A percentile compares a stretch with the other conserved stretches of the same genome.
phyloP scores from a whole-genome alignment of 2,113 vertebrate species.

The Coryphaenoides rupestris region DNA sequence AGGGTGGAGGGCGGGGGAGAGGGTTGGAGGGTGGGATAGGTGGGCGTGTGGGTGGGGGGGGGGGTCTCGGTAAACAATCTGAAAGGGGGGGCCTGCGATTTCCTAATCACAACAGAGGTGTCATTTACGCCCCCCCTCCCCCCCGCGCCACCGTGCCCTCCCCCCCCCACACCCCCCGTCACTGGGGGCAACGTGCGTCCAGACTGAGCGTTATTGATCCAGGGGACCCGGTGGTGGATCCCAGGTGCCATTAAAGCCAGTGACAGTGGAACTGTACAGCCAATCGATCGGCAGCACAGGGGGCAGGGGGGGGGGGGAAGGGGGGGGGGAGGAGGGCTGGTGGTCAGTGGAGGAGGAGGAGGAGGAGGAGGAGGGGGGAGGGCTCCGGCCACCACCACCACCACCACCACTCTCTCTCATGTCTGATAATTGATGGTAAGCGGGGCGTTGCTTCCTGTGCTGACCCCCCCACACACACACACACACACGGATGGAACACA shows the following conservation, averaged over 20 bases:
- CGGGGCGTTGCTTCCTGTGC: conserved; percentile 82
- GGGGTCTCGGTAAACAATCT: conserved; percentile 45
- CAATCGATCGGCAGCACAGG: conserved; percentile 77
- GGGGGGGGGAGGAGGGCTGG: conserved; percentile 72
- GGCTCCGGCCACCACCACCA: too few species aligned
- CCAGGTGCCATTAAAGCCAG: conserved; percentile 80
- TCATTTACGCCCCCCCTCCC: conserved; percentile 67
- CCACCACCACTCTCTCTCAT: conserved; percentile 78
- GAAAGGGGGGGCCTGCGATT: conserved; percentile 49
- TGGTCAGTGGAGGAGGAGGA: too few species aligned
- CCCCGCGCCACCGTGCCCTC: too few species aligned
- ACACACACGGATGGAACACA: conserved; percentile 87
- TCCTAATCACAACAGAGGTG: conserved; percentile 64
- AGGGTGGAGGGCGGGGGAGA: too few species aligned
- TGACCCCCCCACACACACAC: too few species aligned
- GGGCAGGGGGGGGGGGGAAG: conserved; percentile 41
- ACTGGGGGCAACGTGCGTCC: conserved; percentile 58
- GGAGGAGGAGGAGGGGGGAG: too few species aligned
- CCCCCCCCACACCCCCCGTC: too few species aligned
- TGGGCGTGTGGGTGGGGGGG: too few species aligned
- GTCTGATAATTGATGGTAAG: conserved; percentile 93
- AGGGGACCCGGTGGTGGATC: conserved; percentile 72
- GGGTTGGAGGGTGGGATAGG: too few species aligned
- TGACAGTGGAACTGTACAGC: conserved; percentile 84
- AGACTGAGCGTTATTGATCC: conserved; percentile 84